These are phyloP conservation scores for Platichthys flesus DNA, from an alignment of 2,113 vertebrate genomes.

Conservation along the genomic window DNA sequence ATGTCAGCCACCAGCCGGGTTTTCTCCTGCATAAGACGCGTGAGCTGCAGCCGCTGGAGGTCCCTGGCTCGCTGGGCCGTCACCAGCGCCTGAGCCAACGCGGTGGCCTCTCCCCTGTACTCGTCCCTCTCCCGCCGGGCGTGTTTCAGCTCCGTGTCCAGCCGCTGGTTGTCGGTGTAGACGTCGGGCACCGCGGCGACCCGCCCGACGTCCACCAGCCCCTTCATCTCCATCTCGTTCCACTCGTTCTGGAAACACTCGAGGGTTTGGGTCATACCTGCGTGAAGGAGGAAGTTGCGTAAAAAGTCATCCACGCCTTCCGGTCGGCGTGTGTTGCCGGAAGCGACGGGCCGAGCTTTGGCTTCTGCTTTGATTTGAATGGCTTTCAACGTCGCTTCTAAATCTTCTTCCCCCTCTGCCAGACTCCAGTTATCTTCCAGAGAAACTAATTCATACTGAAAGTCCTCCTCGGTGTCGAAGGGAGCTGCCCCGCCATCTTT, in stretches of 20 bases:
- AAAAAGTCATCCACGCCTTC: conserved; percentile 88
- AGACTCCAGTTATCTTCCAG: conserved; percentile 77
- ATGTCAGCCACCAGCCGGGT: conserved; percentile 82
- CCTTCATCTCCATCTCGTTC: conserved; percentile 86
- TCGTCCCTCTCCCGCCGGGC: conserved; percentile 79
- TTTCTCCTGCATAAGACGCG: conserved; percentile 65
- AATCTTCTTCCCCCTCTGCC: conserved; percentile 85
- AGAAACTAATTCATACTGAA: conserved; percentile 84
- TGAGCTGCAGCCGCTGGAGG: conserved; percentile 87
- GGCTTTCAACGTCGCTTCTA: conserved; percentile 79
- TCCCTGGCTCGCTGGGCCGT: conserved; percentile 87
- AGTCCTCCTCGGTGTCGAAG: conserved; percentile 67
- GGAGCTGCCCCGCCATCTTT: neutral
- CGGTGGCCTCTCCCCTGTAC: conserved; percentile 77
- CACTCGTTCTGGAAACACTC: conserved; percentile 93
- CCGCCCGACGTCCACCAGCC: neutral
- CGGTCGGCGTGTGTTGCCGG: conserved; percentile 16
- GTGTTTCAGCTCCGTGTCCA: conserved; percentile 82
- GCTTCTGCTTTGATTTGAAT: conserved; percentile 75
- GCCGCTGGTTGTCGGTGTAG: conserved; percentile 83
- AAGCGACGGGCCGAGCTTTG: neutral
- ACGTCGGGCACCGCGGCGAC: conserved; percentile 76
- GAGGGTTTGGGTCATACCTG: conserved; percentile 90
- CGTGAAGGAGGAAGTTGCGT: conserved; percentile 89
- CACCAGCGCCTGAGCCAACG: conserved; percentile 80